Evolutionary conservation across 92 coral and sea anemone genomes (phyloP).

Genomic region (Phymanthus crucifer): DNA sequence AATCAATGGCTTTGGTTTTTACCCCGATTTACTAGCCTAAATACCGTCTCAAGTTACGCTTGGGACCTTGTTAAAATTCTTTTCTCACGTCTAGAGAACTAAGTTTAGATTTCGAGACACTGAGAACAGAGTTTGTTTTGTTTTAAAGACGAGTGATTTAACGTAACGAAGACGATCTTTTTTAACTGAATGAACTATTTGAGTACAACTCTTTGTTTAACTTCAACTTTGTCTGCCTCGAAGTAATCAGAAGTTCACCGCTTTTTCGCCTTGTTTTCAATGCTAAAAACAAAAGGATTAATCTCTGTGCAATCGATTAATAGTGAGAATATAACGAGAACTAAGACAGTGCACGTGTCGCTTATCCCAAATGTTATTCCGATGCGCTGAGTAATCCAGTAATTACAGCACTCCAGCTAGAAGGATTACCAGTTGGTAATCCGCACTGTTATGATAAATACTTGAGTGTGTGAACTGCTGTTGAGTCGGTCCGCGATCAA

Average conservation of each 20-base stretch:
- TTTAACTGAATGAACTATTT: not conserved
- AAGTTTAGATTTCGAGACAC: not conserved
- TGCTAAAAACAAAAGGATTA: not conserved
- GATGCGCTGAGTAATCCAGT: slow-evolving; percentile 1
- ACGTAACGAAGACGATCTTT: not conserved
- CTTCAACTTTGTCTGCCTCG: not conserved
- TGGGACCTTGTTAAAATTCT: slow-evolving; percentile 35
- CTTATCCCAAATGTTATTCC: not conserved
- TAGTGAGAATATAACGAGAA: not conserved
- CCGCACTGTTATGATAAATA: not conserved
- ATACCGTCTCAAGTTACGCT: slow-evolving; percentile 26
- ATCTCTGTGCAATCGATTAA: not conserved
- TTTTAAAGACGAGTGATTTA: not conserved
- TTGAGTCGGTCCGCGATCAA: not conserved
- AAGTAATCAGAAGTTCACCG: not conserved
- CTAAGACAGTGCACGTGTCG: slow-evolving; percentile 10
- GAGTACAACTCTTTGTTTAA: not conserved
- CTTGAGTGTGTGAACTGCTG: slow-evolving; percentile 21
- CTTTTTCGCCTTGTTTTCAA: not conserved
- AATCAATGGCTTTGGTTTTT: slow-evolving; percentile 23
- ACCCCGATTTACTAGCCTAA: slow-evolving; percentile 7
- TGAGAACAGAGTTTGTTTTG: slow-evolving; percentile 2
- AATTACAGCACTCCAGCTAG: slow-evolving; percentile 3
- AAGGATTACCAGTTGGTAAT: slow-evolving; percentile 4
- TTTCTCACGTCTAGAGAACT: slow-evolving; percentile 27